Evolutionary conservation across 2,797 vertebrate species (phyloP), one percentile per base, ranked within the genome.

Genomic region (Sandelia bainsii): DNA sequence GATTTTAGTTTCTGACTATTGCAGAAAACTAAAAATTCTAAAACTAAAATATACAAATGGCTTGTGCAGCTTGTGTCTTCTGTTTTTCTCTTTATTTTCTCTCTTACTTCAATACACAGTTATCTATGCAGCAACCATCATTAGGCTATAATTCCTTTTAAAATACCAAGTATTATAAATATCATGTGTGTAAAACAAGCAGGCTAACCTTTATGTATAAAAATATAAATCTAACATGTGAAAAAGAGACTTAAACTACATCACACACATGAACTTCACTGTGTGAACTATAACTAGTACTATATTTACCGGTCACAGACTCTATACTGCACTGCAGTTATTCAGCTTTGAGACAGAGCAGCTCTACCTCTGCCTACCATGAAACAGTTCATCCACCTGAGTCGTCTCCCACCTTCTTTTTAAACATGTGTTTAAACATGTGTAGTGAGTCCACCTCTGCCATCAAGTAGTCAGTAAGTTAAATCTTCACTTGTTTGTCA

Each of bases 391-490:
- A 69, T 77, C 73, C 62, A 40, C 69, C 61, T 40, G 62, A 83
- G 16, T 68, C 29, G 7, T n/a, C 63, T 53, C 49, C 51, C 62
- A 69, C 37, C 60, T 52, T 42, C 82, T 56, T 54, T 60, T 67
- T 23, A 54, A 52, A 65, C n/a, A n/a, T 8, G 29, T 32, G 29
- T 32, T 32, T 32, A 32, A 32, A 32, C 39, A 48, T 77, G 50
- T 59, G 60, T 79, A 67, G 42, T 45, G 60, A 61, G 70, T 54
- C 32, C 79, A 83, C 79, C 77, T 90, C 72, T 89, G 80, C 81
- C 82, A 74, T 85, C 76, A 70, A 69, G 77, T 82, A 83, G 85
- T 77, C 82, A 79, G 46, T 86, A 51, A 80, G 73, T 71, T 73
- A 67, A 67, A 84, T 77, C 64, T 72, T 81, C 32, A 62, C 59